Base-by-base conservation (phyloP, 2,797 vertebrate genomes). In the Arnoldichthys spilopterus region DNA sequence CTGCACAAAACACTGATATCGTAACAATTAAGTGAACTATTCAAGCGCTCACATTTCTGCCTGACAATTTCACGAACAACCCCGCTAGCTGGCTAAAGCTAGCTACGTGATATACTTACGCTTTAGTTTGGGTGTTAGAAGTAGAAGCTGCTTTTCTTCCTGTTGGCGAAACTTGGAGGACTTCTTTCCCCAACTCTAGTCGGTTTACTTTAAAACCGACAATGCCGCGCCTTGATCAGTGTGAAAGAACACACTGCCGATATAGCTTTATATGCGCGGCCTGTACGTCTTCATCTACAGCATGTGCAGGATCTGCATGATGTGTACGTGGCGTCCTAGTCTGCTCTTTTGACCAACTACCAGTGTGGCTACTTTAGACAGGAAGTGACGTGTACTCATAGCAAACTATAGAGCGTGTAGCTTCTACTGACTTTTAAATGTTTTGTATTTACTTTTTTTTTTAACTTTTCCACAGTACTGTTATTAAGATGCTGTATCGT, bases 301-400 rank as follows among this genome's bases (percentile, higher is more conserved):
- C 54, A 54, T 37, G 51, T 51, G 26, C 67, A 77, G 24, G 28
- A 30, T 70, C 49, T 80, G 53, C 74, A 74, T 83, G 80, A 73
- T 77, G 79, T 83, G 67, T 80, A 85, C 86, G 86, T 87, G 86
- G 86, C 86, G 86, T 22, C 77, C 63, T 53, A 22, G 67, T 69
- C 58, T 34, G 73, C 76, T 76, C 80, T 76, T 77, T 82, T 62
- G 53, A 77, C 79, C 72, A 70, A 67, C 72, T 74, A 78, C 72
- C 78, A 72, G 18, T 58, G 75, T 78, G 68, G 56, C 51, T 40
- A 75, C 69, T 63, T 43, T 20, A 34, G 7, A 81, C 37, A 54
- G 86, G 86, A 87, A 83, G 81, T 87, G 86, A 87, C 84, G 86
- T 85, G 51, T 56, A 16, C 11, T 28, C 56, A 32, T 24, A 26